Evolutionary conservation across 2,888 invertebrate genomes (phyloP).

Genomic region (Odontocerum albicorne): DNA sequence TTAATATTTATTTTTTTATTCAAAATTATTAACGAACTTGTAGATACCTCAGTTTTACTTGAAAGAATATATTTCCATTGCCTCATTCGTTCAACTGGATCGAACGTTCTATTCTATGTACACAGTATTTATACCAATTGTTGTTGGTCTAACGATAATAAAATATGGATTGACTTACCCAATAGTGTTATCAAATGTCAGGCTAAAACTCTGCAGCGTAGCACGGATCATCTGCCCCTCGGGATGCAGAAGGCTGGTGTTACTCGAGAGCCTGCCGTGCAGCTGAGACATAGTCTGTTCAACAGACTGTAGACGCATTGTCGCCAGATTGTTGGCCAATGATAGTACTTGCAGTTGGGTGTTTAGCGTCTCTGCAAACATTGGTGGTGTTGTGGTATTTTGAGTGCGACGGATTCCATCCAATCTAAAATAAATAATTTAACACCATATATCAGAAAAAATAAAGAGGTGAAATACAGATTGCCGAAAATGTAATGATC

Average conservation of each 20-base stretch:
- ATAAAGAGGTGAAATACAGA: background rate
- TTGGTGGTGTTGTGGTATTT: conserved; percentile 61
- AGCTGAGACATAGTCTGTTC: background rate
- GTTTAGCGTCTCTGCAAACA: conserved; percentile 60
- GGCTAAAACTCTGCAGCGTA: conserved; percentile 11
- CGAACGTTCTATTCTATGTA: too few relatives aligned
- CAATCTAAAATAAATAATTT: conserved; percentile 12
- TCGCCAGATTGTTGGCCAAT: background rate
- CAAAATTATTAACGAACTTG: too few relatives aligned
- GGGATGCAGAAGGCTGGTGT: background rate
- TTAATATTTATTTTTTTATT: too few relatives aligned
- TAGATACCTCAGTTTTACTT: too few relatives aligned
- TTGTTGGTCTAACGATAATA: too few relatives aligned
- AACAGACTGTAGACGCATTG: background rate
- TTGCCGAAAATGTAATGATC: background rate
- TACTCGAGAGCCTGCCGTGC: background rate
- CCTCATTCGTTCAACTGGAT: too few relatives aligned
- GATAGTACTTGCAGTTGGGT: conserved; percentile 43
- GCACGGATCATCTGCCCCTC: conserved; percentile 7
- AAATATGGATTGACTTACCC: background rate
- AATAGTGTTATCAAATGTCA: conserved; percentile 2
- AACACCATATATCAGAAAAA: background rate
- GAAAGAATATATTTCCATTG: too few relatives aligned
- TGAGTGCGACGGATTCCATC: conserved; percentile 38
- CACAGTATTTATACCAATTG: too few relatives aligned